Conservation (phyloP, 2,888 invertebrate species). For the Dryomyza anilis region DNA sequence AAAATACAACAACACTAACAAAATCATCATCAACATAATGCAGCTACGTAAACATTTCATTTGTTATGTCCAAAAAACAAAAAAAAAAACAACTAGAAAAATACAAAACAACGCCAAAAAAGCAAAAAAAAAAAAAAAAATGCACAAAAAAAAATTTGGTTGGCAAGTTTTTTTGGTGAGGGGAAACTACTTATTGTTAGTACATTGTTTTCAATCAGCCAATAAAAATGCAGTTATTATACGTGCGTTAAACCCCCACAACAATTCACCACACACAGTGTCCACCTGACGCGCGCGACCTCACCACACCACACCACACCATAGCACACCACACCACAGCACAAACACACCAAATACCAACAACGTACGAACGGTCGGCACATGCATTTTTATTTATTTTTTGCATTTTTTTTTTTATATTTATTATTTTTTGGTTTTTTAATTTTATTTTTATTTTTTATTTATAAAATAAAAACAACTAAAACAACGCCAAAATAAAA, state of each 20-base stretch:
- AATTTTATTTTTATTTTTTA: constrained; percentile 2
- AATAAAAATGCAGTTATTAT: constrained; percentile 62
- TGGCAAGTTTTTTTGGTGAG: too few species aligned
- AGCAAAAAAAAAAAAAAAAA: constrained; percentile 31
- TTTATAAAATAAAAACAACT: constrained; percentile 35
- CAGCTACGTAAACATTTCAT: constrained; percentile 56
- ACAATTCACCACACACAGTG: constrained; percentile 22
- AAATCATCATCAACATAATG: constrained; percentile 45
- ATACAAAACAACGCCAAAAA: constrained; percentile 37
- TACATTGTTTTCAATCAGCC: constrained; percentile 58
- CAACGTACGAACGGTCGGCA: too few species aligned
- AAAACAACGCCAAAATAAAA: constrained; percentile 37
- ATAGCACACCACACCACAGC: neutral
- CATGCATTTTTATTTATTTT: too few species aligned
- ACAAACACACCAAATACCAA: too few species aligned
- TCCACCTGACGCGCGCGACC: too few species aligned
- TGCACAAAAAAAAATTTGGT: constrained; percentile 38
- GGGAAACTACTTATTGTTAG: constrained; percentile 51
- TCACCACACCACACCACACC: constrained; percentile 3
- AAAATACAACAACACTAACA: constrained; percentile 4
- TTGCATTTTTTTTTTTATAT: too few species aligned
- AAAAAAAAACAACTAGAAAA: constrained; percentile 30
- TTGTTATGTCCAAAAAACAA: constrained; percentile 39
- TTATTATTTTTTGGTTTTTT: constrained; percentile 13
- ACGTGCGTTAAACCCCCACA: constrained; percentile 41